phyloP scores from a whole-genome alignment of 2,797 vertebrate species.

The Sebastes kiyomatsui region DNA sequence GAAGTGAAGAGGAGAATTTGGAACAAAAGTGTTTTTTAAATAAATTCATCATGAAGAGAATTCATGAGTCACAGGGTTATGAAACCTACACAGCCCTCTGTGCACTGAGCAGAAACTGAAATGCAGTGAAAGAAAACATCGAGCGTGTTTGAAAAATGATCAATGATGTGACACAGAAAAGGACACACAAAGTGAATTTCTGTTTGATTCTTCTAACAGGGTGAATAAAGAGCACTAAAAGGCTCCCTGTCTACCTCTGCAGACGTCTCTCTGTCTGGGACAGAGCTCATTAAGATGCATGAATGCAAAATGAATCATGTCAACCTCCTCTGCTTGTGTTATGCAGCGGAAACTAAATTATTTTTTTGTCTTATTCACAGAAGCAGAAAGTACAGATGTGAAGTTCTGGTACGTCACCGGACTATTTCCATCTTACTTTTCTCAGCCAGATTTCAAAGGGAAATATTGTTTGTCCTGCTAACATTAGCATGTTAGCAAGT shows the following conservation, averaged over 20 bases:
- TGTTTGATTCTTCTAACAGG: not conserved
- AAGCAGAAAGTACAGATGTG: not conserved
- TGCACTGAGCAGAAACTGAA: not conserved
- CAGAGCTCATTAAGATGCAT: not conserved
- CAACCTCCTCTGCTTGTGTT: not conserved
- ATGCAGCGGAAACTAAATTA: no score
- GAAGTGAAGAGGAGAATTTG: not conserved
- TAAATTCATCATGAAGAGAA: not conserved
- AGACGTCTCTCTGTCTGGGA: not conserved
- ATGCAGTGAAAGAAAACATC: not conserved
- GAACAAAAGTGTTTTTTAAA: not conserved
- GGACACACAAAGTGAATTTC: not conserved
- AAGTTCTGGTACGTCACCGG: not conserved
- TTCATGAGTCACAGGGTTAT: constrained; percentile 30
- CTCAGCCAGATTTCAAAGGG: not conserved
- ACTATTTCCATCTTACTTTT: not conserved
- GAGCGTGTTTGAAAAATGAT: not conserved
- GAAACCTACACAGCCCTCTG: not conserved
- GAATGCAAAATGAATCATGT: not conserved
- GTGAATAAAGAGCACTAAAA: not conserved
- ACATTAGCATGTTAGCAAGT: not conserved
- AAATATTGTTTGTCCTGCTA: not conserved
- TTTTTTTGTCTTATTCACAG: not conserved
- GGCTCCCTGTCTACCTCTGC: not conserved
- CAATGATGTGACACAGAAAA: not conserved